Percentiles rank a stretch among this genome's conserved stretches.
Conservation (phyloP, 2,888 invertebrate genomes). For the Dromius quadrimaculatus region DNA sequence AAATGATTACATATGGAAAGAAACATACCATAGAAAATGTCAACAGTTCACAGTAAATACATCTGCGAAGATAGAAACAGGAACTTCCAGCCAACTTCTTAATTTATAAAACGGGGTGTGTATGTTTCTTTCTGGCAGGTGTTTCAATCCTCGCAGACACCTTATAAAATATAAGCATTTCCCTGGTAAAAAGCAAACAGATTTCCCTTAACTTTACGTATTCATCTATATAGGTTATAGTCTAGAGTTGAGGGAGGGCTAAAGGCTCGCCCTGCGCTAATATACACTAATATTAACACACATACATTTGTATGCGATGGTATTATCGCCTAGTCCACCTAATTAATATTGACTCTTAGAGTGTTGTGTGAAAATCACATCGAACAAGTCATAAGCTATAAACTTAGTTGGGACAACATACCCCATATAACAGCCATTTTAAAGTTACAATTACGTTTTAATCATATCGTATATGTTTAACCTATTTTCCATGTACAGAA, state of each 20-base stretch:
- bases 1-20: conserved; percentile 50
- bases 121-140: conserved; percentile 13
- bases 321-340: conserved; percentile 50
- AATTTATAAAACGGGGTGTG: conserved; percentile 25
- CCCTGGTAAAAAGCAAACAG: conserved; percentile 52
- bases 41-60: conserved; percentile 53
- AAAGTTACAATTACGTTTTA: conserved; percentile 49
- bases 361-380: conserved; percentile 53
- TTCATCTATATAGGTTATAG: conserved; percentile 45
- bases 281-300: conserved; percentile 51
- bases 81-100: conserved; percentile 18
- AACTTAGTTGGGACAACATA: conserved; percentile 51
- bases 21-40: conserved; percentile 52
- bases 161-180: conserved; percentile 53
- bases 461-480: conserved; percentile 27
- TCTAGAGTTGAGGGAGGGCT: conserved; percentile 42
- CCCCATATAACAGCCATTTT: conserved; percentile 51
- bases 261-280: conserved; percentile 37
- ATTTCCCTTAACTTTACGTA: conserved; percentile 50
- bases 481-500: conserved; percentile 33
- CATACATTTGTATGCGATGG: conserved; percentile 51
- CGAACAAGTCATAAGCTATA: conserved; percentile 53
- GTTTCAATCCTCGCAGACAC: conserved; percentile 47
- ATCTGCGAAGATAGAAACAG: conserved; percentile 44
- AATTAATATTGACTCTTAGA: conserved; percentile 52